Conservation (phyloP, 1,140 invertebrate species). For the Drusus annulatus region DNA sequence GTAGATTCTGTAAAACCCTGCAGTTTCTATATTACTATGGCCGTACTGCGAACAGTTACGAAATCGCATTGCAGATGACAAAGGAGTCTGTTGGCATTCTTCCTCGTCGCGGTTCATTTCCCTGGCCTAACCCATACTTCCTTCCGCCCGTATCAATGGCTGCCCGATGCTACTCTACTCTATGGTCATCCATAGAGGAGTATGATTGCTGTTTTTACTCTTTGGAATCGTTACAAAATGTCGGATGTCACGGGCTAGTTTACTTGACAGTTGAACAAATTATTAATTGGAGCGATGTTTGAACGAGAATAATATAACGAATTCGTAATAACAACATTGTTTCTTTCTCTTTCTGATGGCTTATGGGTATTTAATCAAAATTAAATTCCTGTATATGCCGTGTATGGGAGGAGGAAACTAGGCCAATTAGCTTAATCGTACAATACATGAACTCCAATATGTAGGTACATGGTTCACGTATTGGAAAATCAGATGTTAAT, state of each 20-base stretch:
- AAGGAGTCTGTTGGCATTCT: constrained; percentile 1
- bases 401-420: no score
- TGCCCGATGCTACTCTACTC: neutral
- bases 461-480: neutral
- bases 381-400: neutral
- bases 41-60: neutral
- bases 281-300: constrained; percentile 38
- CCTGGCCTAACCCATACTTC: constrained; percentile 28
- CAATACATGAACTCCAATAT: neutral
- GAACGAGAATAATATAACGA: neutral
- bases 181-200: neutral
- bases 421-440: neutral
- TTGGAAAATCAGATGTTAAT: no score
- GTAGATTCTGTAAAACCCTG: no score
- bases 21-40: no score
- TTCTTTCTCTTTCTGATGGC: neutral
- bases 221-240: constrained; percentile 10
- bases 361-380: neutral
- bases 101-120: constrained; percentile 25
- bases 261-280: constrained; percentile 44
- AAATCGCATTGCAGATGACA: neutral
- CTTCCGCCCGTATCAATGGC: constrained; percentile 19
- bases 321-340: neutral
- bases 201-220: constrained; percentile 22
- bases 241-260: constrained; percentile 34